Conservation (phyloP, 2,888 invertebrate genomes). For the Amiota minor region DNA sequence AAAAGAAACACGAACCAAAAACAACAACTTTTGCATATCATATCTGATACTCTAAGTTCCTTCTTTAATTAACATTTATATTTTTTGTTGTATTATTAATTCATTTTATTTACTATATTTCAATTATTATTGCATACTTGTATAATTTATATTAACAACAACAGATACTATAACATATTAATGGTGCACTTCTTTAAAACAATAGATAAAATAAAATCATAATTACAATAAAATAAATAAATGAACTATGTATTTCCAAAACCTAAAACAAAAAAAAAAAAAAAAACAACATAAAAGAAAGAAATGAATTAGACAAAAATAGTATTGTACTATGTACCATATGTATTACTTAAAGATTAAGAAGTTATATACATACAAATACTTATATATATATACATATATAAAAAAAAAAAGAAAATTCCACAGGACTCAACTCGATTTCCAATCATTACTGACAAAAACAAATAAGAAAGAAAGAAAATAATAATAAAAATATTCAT, state of each 20-base stretch:
- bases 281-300: neutral
- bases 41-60: constrained; percentile 6
- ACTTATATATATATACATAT: too few relatives aligned
- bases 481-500: constrained; percentile 18
- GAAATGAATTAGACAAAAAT: neutral
- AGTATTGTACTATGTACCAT: neutral
- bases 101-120: too few relatives aligned
- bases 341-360: neutral
- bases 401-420: constrained; percentile 12
- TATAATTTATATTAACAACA: too few relatives aligned
- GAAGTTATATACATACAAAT: constrained; percentile 1
- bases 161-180: too few relatives aligned
- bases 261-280: constrained; percentile 19
- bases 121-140: too few relatives aligned
- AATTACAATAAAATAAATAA: constrained; percentile 27
- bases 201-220: constrained; percentile 12
- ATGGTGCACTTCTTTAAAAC: neutral
- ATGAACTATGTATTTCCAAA: constrained; percentile 8
- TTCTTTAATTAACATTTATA: neutral
- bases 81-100: neutral
- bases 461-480: constrained; percentile 18
- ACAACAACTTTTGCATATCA: too few relatives aligned
- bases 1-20: too few relatives aligned
- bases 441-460: neutral
- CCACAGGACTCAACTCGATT: constrained; percentile 8